Conservation (phyloP, 2,797 vertebrate species). For the Psittacula echo region DNA sequence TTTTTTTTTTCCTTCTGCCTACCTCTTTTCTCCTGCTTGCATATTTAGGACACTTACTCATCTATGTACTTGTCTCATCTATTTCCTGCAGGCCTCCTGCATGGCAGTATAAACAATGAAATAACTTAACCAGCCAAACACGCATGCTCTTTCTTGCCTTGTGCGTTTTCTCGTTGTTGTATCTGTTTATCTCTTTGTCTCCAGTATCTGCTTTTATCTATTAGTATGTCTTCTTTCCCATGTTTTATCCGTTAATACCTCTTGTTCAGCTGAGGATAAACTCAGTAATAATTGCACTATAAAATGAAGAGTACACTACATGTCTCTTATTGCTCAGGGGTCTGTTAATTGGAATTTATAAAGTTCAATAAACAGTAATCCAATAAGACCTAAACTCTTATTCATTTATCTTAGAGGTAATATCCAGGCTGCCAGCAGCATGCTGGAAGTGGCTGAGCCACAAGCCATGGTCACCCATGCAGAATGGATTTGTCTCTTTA, state of each 20-base stretch:
- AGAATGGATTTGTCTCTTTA: slow-evolving; percentile 22
- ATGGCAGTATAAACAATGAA: background rate
- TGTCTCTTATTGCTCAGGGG: slow-evolving; percentile 82
- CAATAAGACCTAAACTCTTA: slow-evolving; percentile 84
- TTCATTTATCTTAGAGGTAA: slow-evolving; percentile 85
- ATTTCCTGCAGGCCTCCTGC: slow-evolving; percentile 4
- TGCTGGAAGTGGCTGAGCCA: slow-evolving; percentile 47
- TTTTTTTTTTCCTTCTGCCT: background rate
- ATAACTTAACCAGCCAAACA: slow-evolving; percentile 24
- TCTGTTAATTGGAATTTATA: slow-evolving; percentile 87
- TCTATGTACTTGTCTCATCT: background rate
- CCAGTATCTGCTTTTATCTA: slow-evolving; percentile 75
- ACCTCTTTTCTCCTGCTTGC: background rate
- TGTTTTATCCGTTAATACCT: slow-evolving; percentile 80
- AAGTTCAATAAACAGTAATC: slow-evolving; percentile 87
- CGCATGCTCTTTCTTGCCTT: background rate
- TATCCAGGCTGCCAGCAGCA: slow-evolving; percentile 70
- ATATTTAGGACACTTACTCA: slow-evolving; percentile 31
- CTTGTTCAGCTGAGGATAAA: slow-evolving; percentile 82
- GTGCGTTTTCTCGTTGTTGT: slow-evolving; percentile 35
- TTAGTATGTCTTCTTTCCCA: slow-evolving; percentile 70
- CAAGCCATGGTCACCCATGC: background rate
- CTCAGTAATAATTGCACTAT: slow-evolving; percentile 82
- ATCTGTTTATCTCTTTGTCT: slow-evolving; percentile 64
- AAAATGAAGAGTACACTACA: slow-evolving; percentile 77